Evolutionary conservation across 2,113 vertebrate genomes (phyloP).

Genomic region (Prunella fulvescens): DNA sequence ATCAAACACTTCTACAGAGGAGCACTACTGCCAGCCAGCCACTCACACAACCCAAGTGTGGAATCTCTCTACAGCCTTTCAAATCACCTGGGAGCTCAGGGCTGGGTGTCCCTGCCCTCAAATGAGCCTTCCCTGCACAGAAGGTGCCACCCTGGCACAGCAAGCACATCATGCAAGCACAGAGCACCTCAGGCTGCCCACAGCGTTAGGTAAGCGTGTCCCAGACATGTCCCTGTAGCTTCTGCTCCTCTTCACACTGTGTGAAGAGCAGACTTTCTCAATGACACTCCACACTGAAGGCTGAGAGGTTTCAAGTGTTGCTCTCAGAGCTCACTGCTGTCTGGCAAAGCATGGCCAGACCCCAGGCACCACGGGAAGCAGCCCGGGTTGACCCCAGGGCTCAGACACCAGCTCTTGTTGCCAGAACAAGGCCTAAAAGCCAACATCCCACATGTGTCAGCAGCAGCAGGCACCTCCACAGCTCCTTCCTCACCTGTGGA

Average conservation of each 20-base stretch:
- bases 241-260: neutral
- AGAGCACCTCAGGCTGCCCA: accelerated
- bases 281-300: neutral
- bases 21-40: neutral
- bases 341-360: neutral
- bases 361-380: accelerated
- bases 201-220: accelerated
- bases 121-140: neutral
- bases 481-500: neutral
- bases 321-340: neutral
- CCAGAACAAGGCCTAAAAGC: neutral
- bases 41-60: neutral
- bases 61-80: neutral
- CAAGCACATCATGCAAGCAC: neutral
- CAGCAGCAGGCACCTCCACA: neutral
- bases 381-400: neutral
- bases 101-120: neutral
- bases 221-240: accelerated
- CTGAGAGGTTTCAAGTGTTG: neutral
- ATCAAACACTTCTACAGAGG: neutral
- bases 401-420: neutral
- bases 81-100: neutral
- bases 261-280: neutral
- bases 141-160: neutral
- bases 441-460: neutral